Conservation (phyloP, 2,888 invertebrate species). For the Podotricha telesiphe region DNA sequence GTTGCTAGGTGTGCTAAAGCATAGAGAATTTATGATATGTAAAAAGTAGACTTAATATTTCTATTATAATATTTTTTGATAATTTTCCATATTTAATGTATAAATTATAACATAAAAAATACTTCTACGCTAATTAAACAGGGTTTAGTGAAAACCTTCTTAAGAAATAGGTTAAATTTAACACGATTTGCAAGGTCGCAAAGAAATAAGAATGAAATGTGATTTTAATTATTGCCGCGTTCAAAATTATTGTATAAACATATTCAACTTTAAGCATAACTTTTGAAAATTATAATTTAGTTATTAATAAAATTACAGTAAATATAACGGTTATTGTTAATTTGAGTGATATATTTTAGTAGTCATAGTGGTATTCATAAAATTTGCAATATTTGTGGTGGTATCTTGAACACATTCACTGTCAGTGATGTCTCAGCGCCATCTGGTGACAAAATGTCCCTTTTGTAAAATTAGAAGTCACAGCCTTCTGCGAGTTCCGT, state of each 20-base stretch:
- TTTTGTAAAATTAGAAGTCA: constrained; percentile 81
- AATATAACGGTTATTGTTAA: no score
- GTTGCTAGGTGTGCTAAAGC: constrained; percentile 29
- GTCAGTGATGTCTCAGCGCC: constrained; percentile 63
- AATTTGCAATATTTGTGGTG: constrained; percentile 26
- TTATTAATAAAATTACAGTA: not conserved
- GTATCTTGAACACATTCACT: constrained; percentile 59
- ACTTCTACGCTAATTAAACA: not conserved
- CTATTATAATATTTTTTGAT: not conserved
- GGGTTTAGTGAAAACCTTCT: not conserved
- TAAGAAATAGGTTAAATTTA: constrained; percentile 42
- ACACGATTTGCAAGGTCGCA: constrained; percentile 44
- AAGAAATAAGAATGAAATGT: constrained; percentile 55
- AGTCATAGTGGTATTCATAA: not conserved
- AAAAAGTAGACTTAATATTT: constrained; percentile 1
- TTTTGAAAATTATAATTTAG: not conserved
- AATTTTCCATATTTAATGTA: not conserved
- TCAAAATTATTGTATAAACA: constrained; percentile 43
- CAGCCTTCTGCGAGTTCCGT: constrained; percentile 82
- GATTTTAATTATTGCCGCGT: constrained; percentile 54
- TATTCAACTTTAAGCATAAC: not conserved
- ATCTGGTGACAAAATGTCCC: constrained; percentile 69
- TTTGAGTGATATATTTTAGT: not conserved
- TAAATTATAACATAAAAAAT: constrained; percentile 23
- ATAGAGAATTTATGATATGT: not conserved